Conservation (phyloP, 1,140 invertebrate species). For the Cydia fagiglandana region DNA sequence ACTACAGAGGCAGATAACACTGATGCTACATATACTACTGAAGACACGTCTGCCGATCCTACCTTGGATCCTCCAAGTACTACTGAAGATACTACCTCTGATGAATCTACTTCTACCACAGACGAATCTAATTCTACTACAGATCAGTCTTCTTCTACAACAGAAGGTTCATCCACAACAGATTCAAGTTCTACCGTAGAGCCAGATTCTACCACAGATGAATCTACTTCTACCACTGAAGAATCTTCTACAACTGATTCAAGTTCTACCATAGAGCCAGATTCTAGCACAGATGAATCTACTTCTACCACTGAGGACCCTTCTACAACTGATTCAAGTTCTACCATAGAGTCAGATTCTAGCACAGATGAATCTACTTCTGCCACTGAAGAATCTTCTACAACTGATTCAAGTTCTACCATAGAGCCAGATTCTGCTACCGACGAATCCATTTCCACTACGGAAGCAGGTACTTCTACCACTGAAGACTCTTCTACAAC, state of each 20-base stretch:
- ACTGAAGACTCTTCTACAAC: not conserved
- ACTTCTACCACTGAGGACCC: not conserved
- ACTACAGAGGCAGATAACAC: not conserved
- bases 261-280: not conserved
- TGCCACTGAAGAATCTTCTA: not conserved
- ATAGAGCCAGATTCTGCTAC: not conserved
- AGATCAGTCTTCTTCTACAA: not conserved
- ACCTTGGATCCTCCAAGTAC: not conserved
- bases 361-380: not conserved
- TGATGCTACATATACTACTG: too few species aligned
- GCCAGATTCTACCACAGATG: not conserved
- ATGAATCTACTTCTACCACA: not conserved
- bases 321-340: not conserved
- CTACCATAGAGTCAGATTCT: not conserved
- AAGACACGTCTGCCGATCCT: not conserved
- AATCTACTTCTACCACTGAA: not conserved
- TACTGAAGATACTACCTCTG: too few species aligned
- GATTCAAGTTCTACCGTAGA: not conserved
- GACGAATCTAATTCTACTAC: not conserved
- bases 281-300: not conserved
- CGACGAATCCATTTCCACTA: not conserved
- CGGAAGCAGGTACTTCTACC: not conserved
- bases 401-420: not conserved
- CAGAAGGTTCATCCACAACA: not conserved
- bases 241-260: not conserved